These are phyloP conservation scores for Phainopepla nitens DNA, from an alignment of 2,113 vertebrate genomes.

Conservation along the genomic window DNA sequence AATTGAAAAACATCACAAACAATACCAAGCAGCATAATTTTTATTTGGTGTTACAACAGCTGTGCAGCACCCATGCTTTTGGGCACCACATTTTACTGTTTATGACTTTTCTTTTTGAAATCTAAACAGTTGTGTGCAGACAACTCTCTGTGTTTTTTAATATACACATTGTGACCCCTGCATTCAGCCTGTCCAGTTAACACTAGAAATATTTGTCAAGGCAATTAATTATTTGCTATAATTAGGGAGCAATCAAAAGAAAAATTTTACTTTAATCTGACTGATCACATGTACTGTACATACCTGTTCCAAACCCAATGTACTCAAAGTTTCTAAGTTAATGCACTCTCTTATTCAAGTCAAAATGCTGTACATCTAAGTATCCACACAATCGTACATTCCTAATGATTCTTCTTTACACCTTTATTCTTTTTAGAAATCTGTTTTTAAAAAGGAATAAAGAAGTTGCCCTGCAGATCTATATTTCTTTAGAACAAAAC, in stretches of 20 bases:
- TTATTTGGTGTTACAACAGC: slow-evolving; percentile 85
- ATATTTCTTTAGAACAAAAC: slow-evolving; percentile 77
- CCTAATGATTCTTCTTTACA: slow-evolving; percentile 59
- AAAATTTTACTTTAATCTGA: slow-evolving; percentile 67
- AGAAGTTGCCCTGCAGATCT: slow-evolving; percentile 72
- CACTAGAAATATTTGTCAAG: slow-evolving; percentile 72
- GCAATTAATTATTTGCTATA: slow-evolving; percentile 75
- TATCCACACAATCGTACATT: slow-evolving; percentile 68
- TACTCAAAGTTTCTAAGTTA: slow-evolving; percentile 59
- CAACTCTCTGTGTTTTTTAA: slow-evolving; percentile 62
- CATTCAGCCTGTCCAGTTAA: slow-evolving; percentile 58
- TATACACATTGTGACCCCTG: slow-evolving; percentile 68
- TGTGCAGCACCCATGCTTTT: slow-evolving; percentile 55
- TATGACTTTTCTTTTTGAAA: slow-evolving; percentile 44
- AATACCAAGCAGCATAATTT: slow-evolving; percentile 81
- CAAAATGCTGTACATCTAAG: slow-evolving; percentile 72
- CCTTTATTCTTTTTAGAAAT: slow-evolving; percentile 65
- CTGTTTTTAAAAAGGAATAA: slow-evolving; percentile 71
- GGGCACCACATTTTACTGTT: slow-evolving; percentile 29
- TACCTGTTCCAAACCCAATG: slow-evolving; percentile 65
- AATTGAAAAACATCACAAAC: slow-evolving; percentile 62
- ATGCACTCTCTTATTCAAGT: slow-evolving; percentile 65
- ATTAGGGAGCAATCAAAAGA: slow-evolving; percentile 72
- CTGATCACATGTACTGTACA: slow-evolving; percentile 70
- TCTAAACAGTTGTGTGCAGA: slow-evolving; percentile 54